phyloP scores from a whole-genome alignment of 2,888 invertebrate genomes.

The Harpagoxenus sublaevis region DNA sequence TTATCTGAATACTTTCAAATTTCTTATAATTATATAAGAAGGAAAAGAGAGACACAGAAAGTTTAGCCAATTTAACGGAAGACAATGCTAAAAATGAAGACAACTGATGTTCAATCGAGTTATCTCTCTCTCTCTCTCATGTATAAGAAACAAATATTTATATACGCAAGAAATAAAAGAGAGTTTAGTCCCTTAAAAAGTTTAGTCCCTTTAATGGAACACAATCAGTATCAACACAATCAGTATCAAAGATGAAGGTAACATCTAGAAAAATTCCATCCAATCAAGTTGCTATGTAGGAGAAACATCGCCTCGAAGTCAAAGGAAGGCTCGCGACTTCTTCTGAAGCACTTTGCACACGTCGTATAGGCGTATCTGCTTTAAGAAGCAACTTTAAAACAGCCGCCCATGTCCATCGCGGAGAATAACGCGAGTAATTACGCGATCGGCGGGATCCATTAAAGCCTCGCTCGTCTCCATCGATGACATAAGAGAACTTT shows the following conservation, averaged over 20 bases:
- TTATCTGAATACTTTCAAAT: not conserved
- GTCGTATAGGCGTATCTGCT: slow-evolving; percentile 11
- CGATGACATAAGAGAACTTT: slow-evolving; percentile 54
- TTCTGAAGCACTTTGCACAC: not conserved
- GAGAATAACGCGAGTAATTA: slow-evolving; percentile 46
- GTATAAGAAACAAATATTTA: not conserved
- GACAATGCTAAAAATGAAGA: not conserved
- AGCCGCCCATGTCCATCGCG: slow-evolving; percentile 4
- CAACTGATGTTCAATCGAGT: not conserved
- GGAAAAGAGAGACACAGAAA: not conserved
- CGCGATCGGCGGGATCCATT: slow-evolving; percentile 40
- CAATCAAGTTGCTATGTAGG: not conserved
- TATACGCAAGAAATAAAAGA: not conserved
- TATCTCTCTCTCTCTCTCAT: too few relatives aligned
- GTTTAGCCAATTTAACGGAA: not conserved
- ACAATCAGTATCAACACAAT: not conserved
- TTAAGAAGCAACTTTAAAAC: slow-evolving; percentile 37
- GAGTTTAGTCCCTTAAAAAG: not conserved
- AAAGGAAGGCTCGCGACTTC: not conserved
- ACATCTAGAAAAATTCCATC: not conserved
- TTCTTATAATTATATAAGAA: not conserved
- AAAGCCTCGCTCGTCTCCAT: slow-evolving; percentile 43
- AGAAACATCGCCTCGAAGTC: not conserved
- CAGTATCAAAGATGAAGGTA: not conserved
- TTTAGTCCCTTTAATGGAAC: not conserved